These are phyloP conservation scores for Melanaphis sacchari DNA, from an alignment of 1,140 invertebrate genomes.

Conservation along the genomic window DNA sequence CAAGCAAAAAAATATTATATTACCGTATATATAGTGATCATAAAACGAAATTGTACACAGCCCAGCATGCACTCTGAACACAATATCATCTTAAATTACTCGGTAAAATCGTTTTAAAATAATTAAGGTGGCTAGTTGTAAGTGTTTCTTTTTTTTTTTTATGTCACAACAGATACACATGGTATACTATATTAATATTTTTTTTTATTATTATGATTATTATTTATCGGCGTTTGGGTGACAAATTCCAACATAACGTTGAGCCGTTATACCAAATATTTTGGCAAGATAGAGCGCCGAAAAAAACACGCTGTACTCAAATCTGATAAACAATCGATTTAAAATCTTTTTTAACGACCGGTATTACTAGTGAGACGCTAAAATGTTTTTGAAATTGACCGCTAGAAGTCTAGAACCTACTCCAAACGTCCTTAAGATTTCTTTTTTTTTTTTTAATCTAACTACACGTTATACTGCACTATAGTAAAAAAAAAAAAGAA, in stretches of 20 bases:
- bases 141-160: constrained; percentile 19
- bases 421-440: neutral
- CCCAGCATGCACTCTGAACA: neutral
- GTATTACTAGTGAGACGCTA: neutral
- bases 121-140: neutral
- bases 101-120: constrained; percentile 11
- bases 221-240: constrained; percentile 23
- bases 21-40: constrained; percentile 14
- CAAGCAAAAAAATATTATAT: neutral
- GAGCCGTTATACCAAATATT: constrained; percentile 22
- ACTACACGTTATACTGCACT: neutral
- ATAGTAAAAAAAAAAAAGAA: neutral
- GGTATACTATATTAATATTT: neutral
- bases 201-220: constrained; percentile 20
- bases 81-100: neutral
- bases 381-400: constrained; percentile 48
- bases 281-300: neutral
- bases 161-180: neutral
- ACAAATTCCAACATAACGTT: constrained; percentile 37
- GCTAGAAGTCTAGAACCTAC: neutral
- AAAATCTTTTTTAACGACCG: constrained; percentile 24
- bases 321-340: constrained; percentile 19
- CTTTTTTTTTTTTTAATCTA: neutral
- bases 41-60: constrained; percentile 38
- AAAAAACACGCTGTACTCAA: neutral